Conservation (phyloP, 2,888 invertebrate species). For the Caenorhabditis panamensis region DNA sequence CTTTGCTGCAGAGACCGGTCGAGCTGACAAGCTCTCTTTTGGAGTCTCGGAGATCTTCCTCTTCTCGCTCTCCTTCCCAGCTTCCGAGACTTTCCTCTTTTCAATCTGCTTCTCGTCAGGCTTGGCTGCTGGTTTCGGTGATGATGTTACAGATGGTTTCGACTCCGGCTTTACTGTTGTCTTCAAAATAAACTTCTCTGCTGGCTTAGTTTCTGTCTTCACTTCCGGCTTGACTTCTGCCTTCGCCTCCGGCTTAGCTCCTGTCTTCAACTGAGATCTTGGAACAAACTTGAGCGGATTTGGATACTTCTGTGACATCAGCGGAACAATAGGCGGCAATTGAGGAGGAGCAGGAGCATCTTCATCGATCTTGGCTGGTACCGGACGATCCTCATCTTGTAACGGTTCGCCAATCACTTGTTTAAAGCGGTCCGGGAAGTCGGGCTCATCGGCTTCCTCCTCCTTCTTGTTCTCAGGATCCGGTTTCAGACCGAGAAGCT, state of each 20-base stretch:
- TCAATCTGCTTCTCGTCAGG: background rate
- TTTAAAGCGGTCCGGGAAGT: too few species aligned
- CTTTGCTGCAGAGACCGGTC: constrained; percentile 30
- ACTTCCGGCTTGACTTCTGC: constrained; percentile 1
- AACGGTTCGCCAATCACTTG: constrained; percentile 6
- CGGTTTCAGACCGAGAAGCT: constrained; percentile 17
- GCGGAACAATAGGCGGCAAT: background rate
- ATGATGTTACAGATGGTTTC: background rate
- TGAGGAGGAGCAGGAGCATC: constrained; percentile 18
- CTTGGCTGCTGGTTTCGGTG: background rate
- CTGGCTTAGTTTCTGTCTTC: background rate
- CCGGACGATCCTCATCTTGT: constrained; percentile 4
- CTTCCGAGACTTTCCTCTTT: too few species aligned
- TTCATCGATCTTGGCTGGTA: constrained; percentile 9
- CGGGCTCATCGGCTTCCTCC: background rate
- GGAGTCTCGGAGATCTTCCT: background rate
- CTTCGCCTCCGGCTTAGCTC: background rate
- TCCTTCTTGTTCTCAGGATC: background rate
- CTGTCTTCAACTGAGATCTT: background rate
- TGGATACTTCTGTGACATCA: background rate
- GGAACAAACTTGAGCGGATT: background rate
- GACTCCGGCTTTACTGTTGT: background rate
- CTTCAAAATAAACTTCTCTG: too few species aligned
- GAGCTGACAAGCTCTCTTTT: constrained; percentile 7
- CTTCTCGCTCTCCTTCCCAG: too few species aligned